Base-by-base conservation (phyloP, 1,140 invertebrate genomes). In the Leptopilina boulardi region DNA sequence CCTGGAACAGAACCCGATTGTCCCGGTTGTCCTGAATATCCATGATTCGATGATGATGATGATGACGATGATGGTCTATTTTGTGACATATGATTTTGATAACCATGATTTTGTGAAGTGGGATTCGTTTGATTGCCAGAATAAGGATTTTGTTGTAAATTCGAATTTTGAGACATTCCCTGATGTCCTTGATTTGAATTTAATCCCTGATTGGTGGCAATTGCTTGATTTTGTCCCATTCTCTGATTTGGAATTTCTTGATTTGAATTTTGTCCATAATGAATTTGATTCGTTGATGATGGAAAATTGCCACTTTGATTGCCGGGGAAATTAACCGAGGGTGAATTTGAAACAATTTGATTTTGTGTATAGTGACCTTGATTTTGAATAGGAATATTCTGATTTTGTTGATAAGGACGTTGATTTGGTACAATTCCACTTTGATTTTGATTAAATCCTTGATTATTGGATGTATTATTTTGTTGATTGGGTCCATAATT, bases 401-500 rank as follows among this genome's bases (percentile, higher is more conserved):
- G 2, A 15, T 23, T 34, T 11, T 26, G 51, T 26, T 59, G 74
- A 71, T 86, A 86, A 9, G 84, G 85, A 44, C 84, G 84, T 15
- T 83, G 80, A 80, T 79, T 88, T 21, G 85, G 84, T 4, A 88
- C 78, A 23, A 30, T 13, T 15, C 84, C 11, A 79, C 78, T 83
- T 11, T 80, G 83, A 77, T 79, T 88, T 1, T 81, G 79, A 0
- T 81, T 70, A 71, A 85, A 88, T 8, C 72, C 80, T 38, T 78
- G 82, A 54, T 59, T 82, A 30, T 66, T 0, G 51, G 8, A 1
- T 84, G 47, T 51, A 80, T 78, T 83, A 19, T 82, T 76, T 51
- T 84, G 84, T 38, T 88, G 86, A 41, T 73, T 51, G 21, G 18
- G 42, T n/a, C 26, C 15, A 74, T 86, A 91, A 30, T 80, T 82